Conservation (phyloP, 2,113 vertebrate genomes). For the Osmerus mordax region DNA sequence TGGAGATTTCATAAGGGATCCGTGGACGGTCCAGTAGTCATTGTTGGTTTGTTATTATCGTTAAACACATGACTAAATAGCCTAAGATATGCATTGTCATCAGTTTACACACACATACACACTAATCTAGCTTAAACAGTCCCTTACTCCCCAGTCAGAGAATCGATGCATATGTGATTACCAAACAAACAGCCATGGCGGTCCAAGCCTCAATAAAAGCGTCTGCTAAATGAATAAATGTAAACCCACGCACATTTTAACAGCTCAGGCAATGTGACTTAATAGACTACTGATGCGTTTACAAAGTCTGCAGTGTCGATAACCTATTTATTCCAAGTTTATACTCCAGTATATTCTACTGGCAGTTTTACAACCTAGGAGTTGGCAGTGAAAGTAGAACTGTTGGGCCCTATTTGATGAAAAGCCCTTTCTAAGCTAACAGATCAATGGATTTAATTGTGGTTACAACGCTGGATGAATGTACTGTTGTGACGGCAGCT, state of each 20-base stretch:
- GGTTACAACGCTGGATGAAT: conserved; percentile 21
- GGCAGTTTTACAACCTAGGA: conserved; percentile 6
- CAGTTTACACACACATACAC: too few relatives aligned
- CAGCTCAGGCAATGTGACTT: background rate
- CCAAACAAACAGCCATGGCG: background rate
- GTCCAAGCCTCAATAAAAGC: background rate
- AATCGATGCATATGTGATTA: conserved; percentile 23
- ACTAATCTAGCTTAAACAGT: background rate
- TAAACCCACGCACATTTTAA: background rate
- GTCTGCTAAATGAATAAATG: too few relatives aligned
- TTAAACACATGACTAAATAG: background rate
- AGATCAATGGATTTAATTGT: conserved; percentile 12
- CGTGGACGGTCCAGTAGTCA: background rate
- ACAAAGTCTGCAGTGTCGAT: conserved; percentile 6
- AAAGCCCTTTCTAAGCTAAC: conserved; percentile 11
- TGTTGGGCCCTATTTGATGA: conserved; percentile 5
- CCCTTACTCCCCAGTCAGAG: background rate
- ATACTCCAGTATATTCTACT: conserved; percentile 15
- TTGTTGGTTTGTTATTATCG: background rate
- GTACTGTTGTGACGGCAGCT: conserved; percentile 18
- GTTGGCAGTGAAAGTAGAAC: background rate
- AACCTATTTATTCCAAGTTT: background rate
- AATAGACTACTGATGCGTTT: background rate
- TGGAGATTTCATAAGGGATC: conserved; percentile 1
- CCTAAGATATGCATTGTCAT: background rate